Conservation (phyloP, 1,140 invertebrate species). For the Sogatella furcifera region DNA sequence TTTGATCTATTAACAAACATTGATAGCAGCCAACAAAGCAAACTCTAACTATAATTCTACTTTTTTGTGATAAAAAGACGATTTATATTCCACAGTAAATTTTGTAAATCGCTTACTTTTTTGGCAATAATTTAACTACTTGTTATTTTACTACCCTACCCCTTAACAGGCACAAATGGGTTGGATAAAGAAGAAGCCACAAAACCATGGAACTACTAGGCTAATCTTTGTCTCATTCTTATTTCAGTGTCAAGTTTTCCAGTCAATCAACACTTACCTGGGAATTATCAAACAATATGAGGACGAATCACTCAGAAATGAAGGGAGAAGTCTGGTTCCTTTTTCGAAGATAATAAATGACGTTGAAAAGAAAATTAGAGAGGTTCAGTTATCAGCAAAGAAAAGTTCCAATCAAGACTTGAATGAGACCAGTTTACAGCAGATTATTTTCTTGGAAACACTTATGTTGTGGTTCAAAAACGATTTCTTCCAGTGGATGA, state of each 20-base stretch:
- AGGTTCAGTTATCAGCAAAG: slow-evolving; percentile 37
- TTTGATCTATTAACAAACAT: too few relatives aligned
- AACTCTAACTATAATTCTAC: too few relatives aligned
- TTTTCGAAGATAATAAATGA: slow-evolving; percentile 43
- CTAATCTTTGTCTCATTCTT: neutral
- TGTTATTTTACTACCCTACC: too few relatives aligned
- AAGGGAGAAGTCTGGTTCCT: slow-evolving; percentile 37
- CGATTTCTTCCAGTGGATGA: slow-evolving; percentile 85
- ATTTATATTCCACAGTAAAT: too few relatives aligned
- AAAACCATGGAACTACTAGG: too few relatives aligned
- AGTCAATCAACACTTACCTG: neutral
- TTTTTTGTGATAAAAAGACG: too few relatives aligned
- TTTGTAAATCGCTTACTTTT: too few relatives aligned
- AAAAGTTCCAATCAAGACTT: slow-evolving; percentile 24
- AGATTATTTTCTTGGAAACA: slow-evolving; percentile 61
- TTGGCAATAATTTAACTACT: too few relatives aligned
- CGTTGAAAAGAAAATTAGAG: slow-evolving; percentile 47
- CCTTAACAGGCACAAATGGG: too few relatives aligned
- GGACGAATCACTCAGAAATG: neutral
- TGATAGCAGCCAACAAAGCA: too few relatives aligned
- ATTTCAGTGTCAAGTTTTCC: neutral
- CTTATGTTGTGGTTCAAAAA: slow-evolving; percentile 84
- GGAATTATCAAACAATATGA: slow-evolving; percentile 6
- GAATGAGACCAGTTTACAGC: slow-evolving; percentile 46
- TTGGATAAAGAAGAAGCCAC: too few relatives aligned